Evolutionary conservation across 2,888 invertebrate genomes (phyloP).

Genomic region (Callimorpha dominula): DNA sequence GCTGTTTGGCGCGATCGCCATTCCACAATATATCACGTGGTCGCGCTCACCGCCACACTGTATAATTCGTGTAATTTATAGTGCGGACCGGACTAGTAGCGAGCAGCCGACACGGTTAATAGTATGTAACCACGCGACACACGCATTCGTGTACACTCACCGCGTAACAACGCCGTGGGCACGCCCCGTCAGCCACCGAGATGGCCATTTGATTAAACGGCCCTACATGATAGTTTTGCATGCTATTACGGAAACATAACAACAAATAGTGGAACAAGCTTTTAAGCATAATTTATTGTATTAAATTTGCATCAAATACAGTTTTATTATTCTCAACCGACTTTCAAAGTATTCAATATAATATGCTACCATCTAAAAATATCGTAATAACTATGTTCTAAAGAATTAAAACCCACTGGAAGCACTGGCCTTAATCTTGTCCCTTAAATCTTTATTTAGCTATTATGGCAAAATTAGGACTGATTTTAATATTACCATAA

Average conservation of each 20-base stretch:
- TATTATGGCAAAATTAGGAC: too few species aligned
- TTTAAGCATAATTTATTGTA: neutral
- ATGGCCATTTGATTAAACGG: conserved; percentile 66
- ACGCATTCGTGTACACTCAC: conserved; percentile 64
- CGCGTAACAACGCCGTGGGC: conserved; percentile 51
- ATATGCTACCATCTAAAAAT: too few species aligned
- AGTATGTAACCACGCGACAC: conserved; percentile 84
- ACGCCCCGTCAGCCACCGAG: conserved; percentile 55
- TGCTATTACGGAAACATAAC: conserved; percentile 42
- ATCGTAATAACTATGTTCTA: too few species aligned
- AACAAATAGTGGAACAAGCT: conserved; percentile 2
- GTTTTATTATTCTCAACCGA: neutral
- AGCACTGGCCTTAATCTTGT: too few species aligned
- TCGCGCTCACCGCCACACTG: conserved; percentile 72
- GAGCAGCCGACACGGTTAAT: conserved; percentile 74
- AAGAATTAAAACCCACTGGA: too few species aligned
- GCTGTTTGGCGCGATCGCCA: conserved; percentile 66
- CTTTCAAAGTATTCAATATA: too few species aligned
- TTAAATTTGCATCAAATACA: neutral
- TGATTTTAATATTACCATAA: too few species aligned
- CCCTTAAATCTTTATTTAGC: too few species aligned
- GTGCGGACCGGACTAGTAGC: conserved; percentile 77
- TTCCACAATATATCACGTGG: conserved; percentile 83
- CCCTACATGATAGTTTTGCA: conserved; percentile 58
- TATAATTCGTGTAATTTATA: conserved; percentile 86